These are phyloP conservation scores for Urocitellus parryii DNA, from an alignment of 2,113 vertebrate genomes.

Conservation along the genomic window DNA sequence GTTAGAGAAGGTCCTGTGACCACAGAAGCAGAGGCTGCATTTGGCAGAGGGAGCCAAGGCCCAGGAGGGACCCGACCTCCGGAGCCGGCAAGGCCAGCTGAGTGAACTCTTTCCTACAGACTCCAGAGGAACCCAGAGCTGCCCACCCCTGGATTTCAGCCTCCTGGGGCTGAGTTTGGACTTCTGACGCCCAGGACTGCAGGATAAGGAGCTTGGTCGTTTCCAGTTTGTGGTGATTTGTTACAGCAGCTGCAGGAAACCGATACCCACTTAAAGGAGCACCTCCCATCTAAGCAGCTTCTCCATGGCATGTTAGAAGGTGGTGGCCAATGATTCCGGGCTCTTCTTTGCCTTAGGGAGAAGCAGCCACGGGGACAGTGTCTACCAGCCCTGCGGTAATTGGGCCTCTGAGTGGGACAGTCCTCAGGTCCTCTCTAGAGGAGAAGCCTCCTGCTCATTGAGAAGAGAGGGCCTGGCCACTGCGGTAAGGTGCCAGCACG, in stretches of 20 bases:
- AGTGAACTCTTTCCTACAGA: background rate
- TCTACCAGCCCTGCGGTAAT: background rate
- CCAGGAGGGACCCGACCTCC: no score
- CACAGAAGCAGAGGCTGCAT: no score
- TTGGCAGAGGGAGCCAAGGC: background rate
- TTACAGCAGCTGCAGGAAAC: background rate
- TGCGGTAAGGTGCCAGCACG: no score
- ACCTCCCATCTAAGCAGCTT: background rate
- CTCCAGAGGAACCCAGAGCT: background rate
- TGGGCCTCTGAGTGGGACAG: accelerated
- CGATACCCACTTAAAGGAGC: background rate
- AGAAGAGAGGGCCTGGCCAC: background rate
- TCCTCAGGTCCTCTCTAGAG: background rate
- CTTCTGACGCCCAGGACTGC: background rate
- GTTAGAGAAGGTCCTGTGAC: background rate
- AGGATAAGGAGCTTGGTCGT: no score
- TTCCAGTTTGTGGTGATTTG: background rate
- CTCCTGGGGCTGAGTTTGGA: background rate
- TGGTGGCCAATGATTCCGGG: background rate
- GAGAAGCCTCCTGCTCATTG: background rate
- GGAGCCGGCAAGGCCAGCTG: background rate
- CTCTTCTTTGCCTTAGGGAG: background rate
- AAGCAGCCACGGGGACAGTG: background rate
- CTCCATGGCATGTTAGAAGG: background rate
- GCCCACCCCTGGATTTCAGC: background rate